phyloP scores from a whole-genome alignment of 2,113 vertebrate genomes.

The Saguinus imperator region DNA sequence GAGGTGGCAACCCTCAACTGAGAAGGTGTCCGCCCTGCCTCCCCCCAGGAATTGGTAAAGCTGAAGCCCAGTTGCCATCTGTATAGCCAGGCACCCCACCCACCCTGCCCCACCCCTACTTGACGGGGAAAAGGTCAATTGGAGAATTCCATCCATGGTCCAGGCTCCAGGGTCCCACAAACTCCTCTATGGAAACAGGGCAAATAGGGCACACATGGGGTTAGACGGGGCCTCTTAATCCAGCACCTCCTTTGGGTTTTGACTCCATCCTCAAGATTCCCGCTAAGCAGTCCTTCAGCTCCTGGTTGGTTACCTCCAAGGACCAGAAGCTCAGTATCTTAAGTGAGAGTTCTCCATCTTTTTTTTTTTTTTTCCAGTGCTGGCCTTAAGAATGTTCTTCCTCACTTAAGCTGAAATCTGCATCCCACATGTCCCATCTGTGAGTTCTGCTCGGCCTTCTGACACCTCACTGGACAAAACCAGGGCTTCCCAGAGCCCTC shows the following conservation, averaged over 20 bases:
- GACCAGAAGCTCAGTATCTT: background rate
- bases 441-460: background rate
- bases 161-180: background rate
- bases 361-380: background rate
- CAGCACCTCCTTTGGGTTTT: background rate
- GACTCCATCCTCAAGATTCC: background rate
- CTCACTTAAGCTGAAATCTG: background rate
- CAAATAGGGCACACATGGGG: background rate
- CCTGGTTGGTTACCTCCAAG: background rate
- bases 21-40: background rate
- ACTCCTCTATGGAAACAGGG: background rate
- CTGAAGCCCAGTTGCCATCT: background rate
- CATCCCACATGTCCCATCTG: background rate
- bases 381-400: background rate
- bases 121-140: background rate
- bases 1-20: background rate
- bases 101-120: background rate
- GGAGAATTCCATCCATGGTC: background rate
- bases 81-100: too few species aligned
- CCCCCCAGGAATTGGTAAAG: background rate
- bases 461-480: background rate
- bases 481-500: background rate
- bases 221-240: background rate
- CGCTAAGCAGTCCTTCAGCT: background rate
- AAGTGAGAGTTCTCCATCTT: background rate